Evolutionary conservation across 2,113 vertebrate genomes (phyloP), one percentile per base, ranked within the genome.

Genomic region (Porphyrio hochstetteri): DNA sequence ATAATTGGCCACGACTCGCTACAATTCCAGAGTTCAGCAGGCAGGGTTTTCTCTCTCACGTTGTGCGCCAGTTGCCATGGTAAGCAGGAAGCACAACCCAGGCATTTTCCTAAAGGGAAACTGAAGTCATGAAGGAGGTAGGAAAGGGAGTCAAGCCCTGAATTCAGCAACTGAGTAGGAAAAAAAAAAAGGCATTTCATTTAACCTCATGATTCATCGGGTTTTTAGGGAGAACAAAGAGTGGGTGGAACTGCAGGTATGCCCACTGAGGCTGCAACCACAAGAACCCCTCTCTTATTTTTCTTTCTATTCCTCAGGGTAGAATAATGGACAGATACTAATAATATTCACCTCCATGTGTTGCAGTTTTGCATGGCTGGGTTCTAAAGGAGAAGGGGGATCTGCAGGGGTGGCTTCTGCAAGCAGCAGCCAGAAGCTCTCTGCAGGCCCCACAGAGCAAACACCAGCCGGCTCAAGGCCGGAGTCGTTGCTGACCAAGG

Each of bases 51-150:
- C 63, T 86, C 42, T 86, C 77, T 60, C 74, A 48, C 13, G 88
- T 86, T 86, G 53, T 86, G 56, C 72, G 76, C 86, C 64, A 69
- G 92, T 92, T 96, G 90, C 95, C 90, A 95, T 78, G 88, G 93
- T 40, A 94, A 93, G 92, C 80, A 94, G 86, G 88, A 95, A 96
- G 83, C 69, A 93, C 69, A 94, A 71, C 48, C 35, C 56, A 90
- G 56, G 82, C 72, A 88, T 72, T 92, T 96, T 95, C 93, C 90
- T 88, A 91, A 96, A 84, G 80, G 92, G 92, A 97, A 96, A 94
- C 0, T 71, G 61, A 95, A 96, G 61, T 93, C 35, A 95, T 71
- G 61, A 72, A 92, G n/a, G 68, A 75, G 68, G 44, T 92, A 86
- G 95, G 82, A 93, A 95, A 82, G 65, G 79, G 68, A 92, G 29